These are phyloP conservation scores for Mesopsocus fuscifrons DNA, from an alignment of 2,888 invertebrate species.

Conservation along the genomic window DNA sequence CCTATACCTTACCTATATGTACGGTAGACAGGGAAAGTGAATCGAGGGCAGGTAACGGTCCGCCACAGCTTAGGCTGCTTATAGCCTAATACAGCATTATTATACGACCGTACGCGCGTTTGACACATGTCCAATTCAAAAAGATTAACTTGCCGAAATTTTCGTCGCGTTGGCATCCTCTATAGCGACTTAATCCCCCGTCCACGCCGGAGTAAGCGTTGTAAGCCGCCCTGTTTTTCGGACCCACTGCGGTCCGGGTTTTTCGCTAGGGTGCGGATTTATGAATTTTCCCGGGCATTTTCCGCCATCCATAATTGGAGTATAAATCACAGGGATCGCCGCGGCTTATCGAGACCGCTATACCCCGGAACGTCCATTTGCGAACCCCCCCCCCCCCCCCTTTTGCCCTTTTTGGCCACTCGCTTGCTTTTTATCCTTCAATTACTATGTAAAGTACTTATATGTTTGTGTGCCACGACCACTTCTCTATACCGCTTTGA, in stretches of 20 bases:
- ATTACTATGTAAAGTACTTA: too few species aligned
- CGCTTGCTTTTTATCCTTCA: too few species aligned
- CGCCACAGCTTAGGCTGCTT: too few species aligned
- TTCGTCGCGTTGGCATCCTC: neutral
- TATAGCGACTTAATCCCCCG: neutral
- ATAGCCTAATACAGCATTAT: too few species aligned
- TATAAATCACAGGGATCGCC: conserved; percentile 8
- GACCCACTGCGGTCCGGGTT: neutral
- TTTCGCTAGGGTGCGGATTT: conserved; percentile 9
- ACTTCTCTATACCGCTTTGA: too few species aligned
- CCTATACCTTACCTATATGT: too few species aligned
- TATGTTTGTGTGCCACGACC: too few species aligned
- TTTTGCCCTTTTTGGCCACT: too few species aligned
- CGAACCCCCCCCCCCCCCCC: too few species aligned
- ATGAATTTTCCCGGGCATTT: conserved; percentile 10
- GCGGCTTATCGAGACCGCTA: conserved; percentile 8
- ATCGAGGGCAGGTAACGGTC: too few species aligned
- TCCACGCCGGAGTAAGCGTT: neutral
- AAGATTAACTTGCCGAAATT: neutral
- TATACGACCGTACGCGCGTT: too few species aligned
- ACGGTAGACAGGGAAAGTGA: too few species aligned
- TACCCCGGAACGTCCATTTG: conserved; percentile 1
- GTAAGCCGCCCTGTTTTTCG: neutral
- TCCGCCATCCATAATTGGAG: conserved; percentile 7
- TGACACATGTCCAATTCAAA: neutral